Evolutionary conservation across 2,113 vertebrate genomes (phyloP).

Genomic region (Pelecanoides urinatrix): DNA sequence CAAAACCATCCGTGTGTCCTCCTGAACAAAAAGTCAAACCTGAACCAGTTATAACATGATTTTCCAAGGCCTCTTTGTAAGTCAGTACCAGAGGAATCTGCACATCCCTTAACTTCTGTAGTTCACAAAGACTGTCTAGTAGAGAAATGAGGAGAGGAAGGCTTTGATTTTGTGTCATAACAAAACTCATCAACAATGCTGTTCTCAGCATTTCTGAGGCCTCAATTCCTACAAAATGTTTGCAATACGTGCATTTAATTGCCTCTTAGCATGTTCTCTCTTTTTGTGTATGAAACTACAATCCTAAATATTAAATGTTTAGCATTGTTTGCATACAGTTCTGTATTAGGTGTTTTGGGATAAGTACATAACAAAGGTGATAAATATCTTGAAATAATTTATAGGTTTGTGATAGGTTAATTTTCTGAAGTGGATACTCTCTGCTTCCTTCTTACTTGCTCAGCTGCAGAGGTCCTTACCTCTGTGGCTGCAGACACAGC

Average conservation of each 20-base stretch:
- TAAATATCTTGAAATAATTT: background rate
- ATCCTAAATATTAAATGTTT: background rate
- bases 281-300: background rate
- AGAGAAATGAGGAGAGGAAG: background rate
- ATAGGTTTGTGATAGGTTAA: background rate
- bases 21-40: background rate
- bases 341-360: background rate
- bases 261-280: background rate
- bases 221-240: background rate
- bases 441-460: background rate
- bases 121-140: background rate
- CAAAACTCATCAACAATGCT: background rate
- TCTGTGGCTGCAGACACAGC: background rate
- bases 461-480: background rate
- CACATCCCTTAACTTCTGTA: background rate
- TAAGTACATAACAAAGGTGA: background rate
- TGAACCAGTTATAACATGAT: background rate
- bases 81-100: background rate
- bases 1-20: background rate
- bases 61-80: background rate
- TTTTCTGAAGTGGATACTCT: background rate
- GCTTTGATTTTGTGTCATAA: background rate
- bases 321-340: background rate
- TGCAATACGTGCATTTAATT: background rate
- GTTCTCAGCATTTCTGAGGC: background rate